Base-by-base conservation (phyloP, 2,797 vertebrate genomes). In the Peromyscus aztecus region DNA sequence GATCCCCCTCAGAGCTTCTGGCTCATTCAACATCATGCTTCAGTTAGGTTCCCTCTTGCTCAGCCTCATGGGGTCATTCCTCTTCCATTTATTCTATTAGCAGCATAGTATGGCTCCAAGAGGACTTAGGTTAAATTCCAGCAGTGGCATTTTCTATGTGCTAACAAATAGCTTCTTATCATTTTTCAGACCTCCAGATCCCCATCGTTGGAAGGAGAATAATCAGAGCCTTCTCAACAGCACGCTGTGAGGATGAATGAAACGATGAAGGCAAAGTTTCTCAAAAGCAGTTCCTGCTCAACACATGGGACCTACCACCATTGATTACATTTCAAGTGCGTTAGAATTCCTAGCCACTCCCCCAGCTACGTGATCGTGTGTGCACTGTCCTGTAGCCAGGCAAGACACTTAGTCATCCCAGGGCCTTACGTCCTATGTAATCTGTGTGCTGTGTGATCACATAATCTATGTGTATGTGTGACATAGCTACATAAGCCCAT, bases 21-120 rank as follows among this genome's bases (percentile, higher is more conserved):
- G 67, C 82, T 46, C 63, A 16, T 69, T 88, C 13, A 29, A 69
- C 13, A 5, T 67, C 23, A 59, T 89, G 29, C 83, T 84, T 89
- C 67, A 85, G 59, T n/a, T 83, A 89, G 80, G 57, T 78, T 31
- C 57, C 85, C 63, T 89, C 93, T 75, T 84, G 76, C 14, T 86
- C 71, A 67, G n/a, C 46, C 81, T 84, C 52, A 37, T 0, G 1
- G 82, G 65, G 61, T 23, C 13, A 9, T 52, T 83, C 91, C 43
- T 93, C 63, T 82, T 77, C 67, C 40, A 31, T 59, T 73, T 52
- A 57, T 6, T 31, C 46, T n/a, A 2, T 49, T 31, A 52, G n/a
- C 31, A 46, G 40, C 3, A 6, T 37, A 65, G 19, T 63, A 43
- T 78, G 82, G 49, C 67, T 17, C 27, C 59, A 69, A 89, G 84